These are phyloP conservation scores for Neoarius graeffei DNA, from an alignment of 2,113 vertebrate species.

Conservation along the genomic window DNA sequence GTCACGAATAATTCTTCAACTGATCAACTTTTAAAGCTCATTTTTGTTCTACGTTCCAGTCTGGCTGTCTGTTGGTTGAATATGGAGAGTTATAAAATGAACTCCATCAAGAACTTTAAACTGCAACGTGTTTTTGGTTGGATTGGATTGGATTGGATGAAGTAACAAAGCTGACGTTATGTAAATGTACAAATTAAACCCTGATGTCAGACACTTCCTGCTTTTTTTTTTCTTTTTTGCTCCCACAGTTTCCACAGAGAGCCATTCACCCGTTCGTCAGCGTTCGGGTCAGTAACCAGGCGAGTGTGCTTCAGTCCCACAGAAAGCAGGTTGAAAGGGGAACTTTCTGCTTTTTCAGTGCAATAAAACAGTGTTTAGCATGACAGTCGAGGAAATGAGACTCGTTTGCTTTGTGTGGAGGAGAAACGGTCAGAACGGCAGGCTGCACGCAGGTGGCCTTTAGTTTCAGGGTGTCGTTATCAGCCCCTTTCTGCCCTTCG, in stretches of 20 bases:
- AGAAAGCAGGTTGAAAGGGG: constrained; percentile 35
- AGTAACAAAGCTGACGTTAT: background rate
- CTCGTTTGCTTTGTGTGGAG: constrained; percentile 33
- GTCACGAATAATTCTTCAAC: background rate
- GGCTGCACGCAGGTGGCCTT: constrained; percentile 28
- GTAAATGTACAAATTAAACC: background rate
- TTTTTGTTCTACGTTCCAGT: background rate
- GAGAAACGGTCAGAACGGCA: constrained; percentile 1
- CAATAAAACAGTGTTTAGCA: constrained; percentile 59
- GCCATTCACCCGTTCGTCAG: constrained; percentile 28
- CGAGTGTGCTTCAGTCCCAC: constrained; percentile 56
- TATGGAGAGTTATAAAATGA: background rate
- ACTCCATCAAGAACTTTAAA: background rate
- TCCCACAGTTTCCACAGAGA: constrained; percentile 32
- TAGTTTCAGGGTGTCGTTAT: constrained; percentile 24
- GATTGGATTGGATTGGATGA: background rate
- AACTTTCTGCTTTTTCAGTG: background rate
- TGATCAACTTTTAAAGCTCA: background rate
- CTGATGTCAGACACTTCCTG: background rate
- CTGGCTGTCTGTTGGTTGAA: background rate
- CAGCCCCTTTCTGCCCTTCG: background rate
- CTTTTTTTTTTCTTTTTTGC: background rate
- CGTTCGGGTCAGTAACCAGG: constrained; percentile 38
- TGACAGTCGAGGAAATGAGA: constrained; percentile 56
- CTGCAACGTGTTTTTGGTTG: background rate